Evolutionary conservation across 2,113 vertebrate genomes (phyloP).

Genomic region (Epinephelus lanceolatus): DNA sequence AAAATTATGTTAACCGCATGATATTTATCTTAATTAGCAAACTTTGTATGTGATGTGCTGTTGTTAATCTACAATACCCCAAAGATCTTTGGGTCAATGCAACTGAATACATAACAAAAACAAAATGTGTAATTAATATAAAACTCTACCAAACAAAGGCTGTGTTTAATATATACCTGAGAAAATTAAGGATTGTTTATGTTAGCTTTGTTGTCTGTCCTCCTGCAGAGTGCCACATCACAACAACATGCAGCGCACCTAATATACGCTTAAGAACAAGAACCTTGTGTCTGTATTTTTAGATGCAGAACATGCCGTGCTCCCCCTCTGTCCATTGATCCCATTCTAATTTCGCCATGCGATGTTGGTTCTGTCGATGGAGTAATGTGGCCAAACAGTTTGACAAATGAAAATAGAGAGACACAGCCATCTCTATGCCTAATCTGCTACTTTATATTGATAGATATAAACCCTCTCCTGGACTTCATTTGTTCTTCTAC

Average conservation of each 20-base stretch:
- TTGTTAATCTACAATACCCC: background rate
- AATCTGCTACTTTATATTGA: slow-evolving; percentile 83
- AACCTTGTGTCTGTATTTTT: slow-evolving; percentile 10
- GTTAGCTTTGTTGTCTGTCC: background rate
- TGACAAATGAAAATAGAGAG: slow-evolving; percentile 75
- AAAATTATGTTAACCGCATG: too few species aligned
- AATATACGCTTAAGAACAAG: background rate
- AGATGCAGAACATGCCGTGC: slow-evolving; percentile 36
- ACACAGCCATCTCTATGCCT: slow-evolving; percentile 63
- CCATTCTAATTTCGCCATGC: slow-evolving; percentile 65
- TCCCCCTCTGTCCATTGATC: slow-evolving; percentile 57
- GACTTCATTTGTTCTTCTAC: slow-evolving; percentile 86
- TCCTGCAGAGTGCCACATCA: background rate
- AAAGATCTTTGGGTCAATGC: background rate
- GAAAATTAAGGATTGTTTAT: background rate
- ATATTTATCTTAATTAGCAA: background rate
- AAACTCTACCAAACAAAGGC: background rate
- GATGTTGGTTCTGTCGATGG: slow-evolving; percentile 62
- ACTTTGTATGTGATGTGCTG: background rate
- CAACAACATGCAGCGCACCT: background rate
- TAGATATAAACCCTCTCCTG: slow-evolving; percentile 82
- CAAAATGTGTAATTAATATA: background rate
- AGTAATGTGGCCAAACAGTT: slow-evolving; percentile 72
- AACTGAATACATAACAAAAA: background rate
- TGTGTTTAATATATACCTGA: background rate